A percentile compares a stretch with the other conserved stretches of the same genome.
These are phyloP conservation scores for Eupithecia pulchellata DNA, from an alignment of 2,888 invertebrate species.

Conservation along the genomic window DNA sequence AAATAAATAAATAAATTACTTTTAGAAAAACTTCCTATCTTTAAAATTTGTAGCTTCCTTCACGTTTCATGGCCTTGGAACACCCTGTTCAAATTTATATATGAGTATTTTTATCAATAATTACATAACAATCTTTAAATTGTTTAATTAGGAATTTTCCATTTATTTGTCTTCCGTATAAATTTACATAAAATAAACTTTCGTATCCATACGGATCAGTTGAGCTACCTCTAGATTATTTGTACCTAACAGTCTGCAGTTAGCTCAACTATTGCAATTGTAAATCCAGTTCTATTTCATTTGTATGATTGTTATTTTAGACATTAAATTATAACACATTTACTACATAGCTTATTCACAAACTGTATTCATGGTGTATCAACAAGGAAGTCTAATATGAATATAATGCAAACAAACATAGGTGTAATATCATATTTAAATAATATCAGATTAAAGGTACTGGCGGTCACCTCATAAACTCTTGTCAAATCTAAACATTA, in stretches of 20 bases:
- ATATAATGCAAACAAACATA: neutral
- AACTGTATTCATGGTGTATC: neutral
- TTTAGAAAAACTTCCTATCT: no score
- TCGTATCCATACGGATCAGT: neutral
- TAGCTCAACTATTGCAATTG: neutral
- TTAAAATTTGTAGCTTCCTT: no score
- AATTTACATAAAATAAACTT: neutral
- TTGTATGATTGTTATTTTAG: neutral
- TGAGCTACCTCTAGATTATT: neutral
- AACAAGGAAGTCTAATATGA: neutral
- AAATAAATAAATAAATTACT: no score
- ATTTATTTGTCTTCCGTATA: neutral
- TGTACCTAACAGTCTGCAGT: neutral
- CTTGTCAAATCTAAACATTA: slow-evolving; percentile 3
- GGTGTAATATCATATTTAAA: neutral
- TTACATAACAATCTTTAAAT: neutral
- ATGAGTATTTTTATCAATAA: slow-evolving; percentile 21
- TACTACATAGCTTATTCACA: neutral
- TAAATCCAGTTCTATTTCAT: neutral
- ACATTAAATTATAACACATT: neutral
- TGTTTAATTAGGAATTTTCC: neutral
- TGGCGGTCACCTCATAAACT: slow-evolving; percentile 1
- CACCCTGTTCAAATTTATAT: slow-evolving; percentile 3
- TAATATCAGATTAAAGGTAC: neutral
- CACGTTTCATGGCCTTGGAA: no score